Conservation (phyloP, 2,797 vertebrate genomes). For the Momotus momota region DNA sequence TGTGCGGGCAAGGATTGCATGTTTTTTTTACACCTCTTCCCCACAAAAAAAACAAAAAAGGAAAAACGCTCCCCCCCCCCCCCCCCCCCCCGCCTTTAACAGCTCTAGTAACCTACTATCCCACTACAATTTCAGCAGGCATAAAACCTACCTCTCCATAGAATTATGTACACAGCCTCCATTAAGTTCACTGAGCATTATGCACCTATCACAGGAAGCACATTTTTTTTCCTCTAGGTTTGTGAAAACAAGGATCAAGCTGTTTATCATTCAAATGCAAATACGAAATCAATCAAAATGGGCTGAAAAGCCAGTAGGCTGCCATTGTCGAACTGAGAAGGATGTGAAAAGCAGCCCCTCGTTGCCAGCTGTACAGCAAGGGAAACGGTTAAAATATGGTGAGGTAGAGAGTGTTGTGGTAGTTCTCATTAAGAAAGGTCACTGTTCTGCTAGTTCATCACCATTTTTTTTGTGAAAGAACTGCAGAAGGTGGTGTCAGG, state of each 20-base stretch:
- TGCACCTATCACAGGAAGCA: not conserved
- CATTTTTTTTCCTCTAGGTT: not conserved
- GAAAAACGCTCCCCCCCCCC: too few relatives aligned
- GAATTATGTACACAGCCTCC: not conserved
- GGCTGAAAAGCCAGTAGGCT: not conserved
- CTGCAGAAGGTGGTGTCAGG: conserved; percentile 38
- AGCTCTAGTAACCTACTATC: not conserved
- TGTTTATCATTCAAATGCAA: conserved; percentile 4
- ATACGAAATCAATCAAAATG: not conserved
- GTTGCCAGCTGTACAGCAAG: conserved; percentile 26
- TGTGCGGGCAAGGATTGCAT: too few relatives aligned
- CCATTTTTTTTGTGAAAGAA: conserved; percentile 60
- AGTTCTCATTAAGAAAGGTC: conserved; percentile 79
- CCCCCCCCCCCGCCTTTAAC: too few relatives aligned
- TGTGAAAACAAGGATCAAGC: not conserved
- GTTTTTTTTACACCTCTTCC: too few relatives aligned
- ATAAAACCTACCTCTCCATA: not conserved
- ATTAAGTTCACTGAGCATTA: not conserved
- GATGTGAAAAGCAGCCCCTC: conserved; percentile 19
- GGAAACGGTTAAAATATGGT: conserved; percentile 66
- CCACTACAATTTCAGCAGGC: not conserved
- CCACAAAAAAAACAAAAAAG: too few relatives aligned
- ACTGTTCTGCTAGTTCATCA: conserved; percentile 70
- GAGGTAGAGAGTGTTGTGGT: conserved; percentile 59
- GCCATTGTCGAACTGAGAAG: not conserved